Evolutionary conservation across 2,113 vertebrate species (phyloP).

Genomic region (Thinocorus orbignyianus): DNA sequence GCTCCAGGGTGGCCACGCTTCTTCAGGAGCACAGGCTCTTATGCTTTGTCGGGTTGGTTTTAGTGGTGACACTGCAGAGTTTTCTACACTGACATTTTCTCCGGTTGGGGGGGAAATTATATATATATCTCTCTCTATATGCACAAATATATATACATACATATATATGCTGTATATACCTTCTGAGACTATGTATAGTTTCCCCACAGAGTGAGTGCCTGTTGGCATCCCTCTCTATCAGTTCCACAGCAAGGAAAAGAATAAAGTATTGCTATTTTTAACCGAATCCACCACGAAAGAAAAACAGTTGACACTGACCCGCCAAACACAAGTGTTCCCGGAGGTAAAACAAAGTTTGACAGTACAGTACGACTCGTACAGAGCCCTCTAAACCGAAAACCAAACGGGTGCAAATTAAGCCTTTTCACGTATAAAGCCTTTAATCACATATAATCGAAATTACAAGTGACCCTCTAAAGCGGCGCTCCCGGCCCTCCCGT

Average conservation of each 20-base stretch:
- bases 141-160: background rate
- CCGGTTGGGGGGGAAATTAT: background rate
- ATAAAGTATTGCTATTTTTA: background rate
- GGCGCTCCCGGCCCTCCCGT: background rate
- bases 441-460: constrained; percentile 22
- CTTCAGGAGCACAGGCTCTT: background rate
- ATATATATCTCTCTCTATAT: background rate
- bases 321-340: background rate
- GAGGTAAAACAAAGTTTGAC: constrained; percentile 23
- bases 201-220: background rate
- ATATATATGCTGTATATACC: background rate
- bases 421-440: constrained; percentile 16
- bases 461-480: constrained; percentile 21
- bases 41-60: background rate
- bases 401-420: background rate
- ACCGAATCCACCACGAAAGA: background rate
- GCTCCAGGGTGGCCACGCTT: background rate
- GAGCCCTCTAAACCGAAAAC: background rate
- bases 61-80: background rate
- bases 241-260: background rate
- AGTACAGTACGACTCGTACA: background rate
- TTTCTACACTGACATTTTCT: background rate
- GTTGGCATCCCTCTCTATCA: background rate
- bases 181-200: background rate
- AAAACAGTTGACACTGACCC: background rate